These are phyloP conservation scores for Neogobius melanostomus DNA, from an alignment of 2,113 vertebrate species.

Conservation along the genomic window DNA sequence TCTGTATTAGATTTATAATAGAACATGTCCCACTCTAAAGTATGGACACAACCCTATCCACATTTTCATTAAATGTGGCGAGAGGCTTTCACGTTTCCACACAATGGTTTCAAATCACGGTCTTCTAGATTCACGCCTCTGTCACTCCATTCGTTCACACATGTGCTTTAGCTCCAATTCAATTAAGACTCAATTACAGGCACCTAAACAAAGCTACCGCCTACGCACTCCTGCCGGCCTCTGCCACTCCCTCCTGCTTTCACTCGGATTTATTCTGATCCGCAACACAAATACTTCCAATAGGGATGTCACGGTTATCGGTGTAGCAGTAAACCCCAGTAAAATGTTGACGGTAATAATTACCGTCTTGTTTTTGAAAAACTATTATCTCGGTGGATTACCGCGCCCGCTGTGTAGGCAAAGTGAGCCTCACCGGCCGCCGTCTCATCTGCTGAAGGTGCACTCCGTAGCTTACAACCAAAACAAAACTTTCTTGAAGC, in stretches of 20 bases:
- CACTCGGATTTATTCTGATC: slow-evolving; percentile 9
- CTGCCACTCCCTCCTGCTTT: slow-evolving; percentile 23
- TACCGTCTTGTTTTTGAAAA: too few species aligned
- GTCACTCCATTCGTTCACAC: slow-evolving; percentile 63
- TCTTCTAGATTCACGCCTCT: slow-evolving; percentile 53
- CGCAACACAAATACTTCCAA: slow-evolving; percentile 14
- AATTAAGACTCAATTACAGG: slow-evolving; percentile 85
- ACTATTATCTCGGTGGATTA: too few species aligned
- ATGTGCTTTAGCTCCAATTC: slow-evolving; percentile 79
- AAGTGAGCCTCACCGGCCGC: too few species aligned
- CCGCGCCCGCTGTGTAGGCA: too few species aligned
- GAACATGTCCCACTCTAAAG: slow-evolving; percentile 56
- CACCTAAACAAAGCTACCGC: slow-evolving; percentile 71
- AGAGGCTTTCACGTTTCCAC: slow-evolving; percentile 41
- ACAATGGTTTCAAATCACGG: slow-evolving; percentile 57
- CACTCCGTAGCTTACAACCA: too few species aligned
- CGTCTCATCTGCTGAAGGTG: too few species aligned
- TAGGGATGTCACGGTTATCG: too few species aligned
- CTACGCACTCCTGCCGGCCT: slow-evolving; percentile 15
- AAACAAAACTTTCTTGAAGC: too few species aligned
- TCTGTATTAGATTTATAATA: slow-evolving; percentile 58
- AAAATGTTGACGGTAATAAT: too few species aligned
- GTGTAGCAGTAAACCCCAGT: too few species aligned
- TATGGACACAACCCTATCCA: slow-evolving; percentile 26
- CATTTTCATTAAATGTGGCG: slow-evolving; percentile 61